Base-by-base conservation (phyloP, 2,797 vertebrate genomes). In the Cercopithecus neglectus region DNA sequence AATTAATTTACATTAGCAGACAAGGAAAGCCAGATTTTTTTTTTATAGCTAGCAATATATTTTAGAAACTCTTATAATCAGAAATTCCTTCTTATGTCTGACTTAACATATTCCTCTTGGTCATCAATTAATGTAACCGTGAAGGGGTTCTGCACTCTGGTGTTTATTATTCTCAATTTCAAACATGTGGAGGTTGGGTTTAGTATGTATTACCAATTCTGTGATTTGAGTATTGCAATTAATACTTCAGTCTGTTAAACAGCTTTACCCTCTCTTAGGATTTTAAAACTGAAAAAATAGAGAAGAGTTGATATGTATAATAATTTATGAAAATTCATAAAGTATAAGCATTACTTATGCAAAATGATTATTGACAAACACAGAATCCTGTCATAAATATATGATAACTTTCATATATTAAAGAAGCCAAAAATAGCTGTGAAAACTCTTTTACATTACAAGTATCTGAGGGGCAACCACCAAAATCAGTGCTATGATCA, bases 11-110 rank as follows among this genome's bases (percentile, higher is more conserved):
- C 59, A 82, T 84, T 92, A 81, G 36, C 46, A 95, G 78, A 89
- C 79, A 96, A 81, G 28, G 24, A 86, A 91, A 86, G 92, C 26
- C n/a, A 92, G 44, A 67, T 70, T n/a, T 72, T 28, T 72, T n/a
- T n/a, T 22, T 88, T 33, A 44, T 21, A 86, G 41, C 24, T 12
- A 96, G 57, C 57, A 59, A 33, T 76, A 86, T n/a, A 48, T 89
- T 95, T 87, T 26, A 95, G 70, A 91, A 96, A 89, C 8, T 44
- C 75, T 81, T 97, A 39, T 78, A 78, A 85, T 92, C 50, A 97
- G 59, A 41, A 93, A 85, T 96, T 90, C 30, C 6, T 95, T 44
- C 94, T 92, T 53, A 86, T 84, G 76, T 95, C 86, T 96, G 16
- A 94, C 94, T 94, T 80, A 85, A 94, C 95, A 80, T 36, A 80